Percentiles rank a stretch among this genome's conserved stretches.
phyloP scores from a whole-genome alignment of 2,888 invertebrate genomes.

The Diadegma fenestrale region DNA sequence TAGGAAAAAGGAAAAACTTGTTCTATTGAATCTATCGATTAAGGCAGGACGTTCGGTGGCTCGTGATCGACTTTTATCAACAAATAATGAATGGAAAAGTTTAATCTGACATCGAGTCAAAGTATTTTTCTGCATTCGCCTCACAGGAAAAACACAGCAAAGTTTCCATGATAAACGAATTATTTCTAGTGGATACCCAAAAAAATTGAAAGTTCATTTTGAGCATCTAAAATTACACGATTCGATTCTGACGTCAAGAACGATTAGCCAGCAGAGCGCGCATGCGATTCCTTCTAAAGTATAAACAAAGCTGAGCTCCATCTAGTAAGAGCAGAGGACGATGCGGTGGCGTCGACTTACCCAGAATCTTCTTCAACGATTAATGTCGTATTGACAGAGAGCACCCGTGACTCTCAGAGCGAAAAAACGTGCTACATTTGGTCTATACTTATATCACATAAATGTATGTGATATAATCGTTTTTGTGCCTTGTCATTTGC shows the following conservation, averaged over 20 bases:
- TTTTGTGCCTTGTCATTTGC: conserved; percentile 59
- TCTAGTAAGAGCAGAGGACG: conserved; percentile 16
- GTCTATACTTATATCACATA: conserved; percentile 4
- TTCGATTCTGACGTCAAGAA: conserved; percentile 66
- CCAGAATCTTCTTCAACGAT: conserved; percentile 78
- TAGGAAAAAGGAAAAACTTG: neutral
- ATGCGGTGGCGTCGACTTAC: conserved; percentile 54
- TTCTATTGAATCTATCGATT: neutral
- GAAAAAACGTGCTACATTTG: conserved; percentile 54
- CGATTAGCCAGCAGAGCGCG: conserved; percentile 73
- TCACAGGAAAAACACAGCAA: neutral
- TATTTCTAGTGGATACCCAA: too few species aligned
- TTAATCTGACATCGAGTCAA: neutral
- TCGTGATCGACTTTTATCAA: neutral
- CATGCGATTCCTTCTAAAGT: conserved; percentile 79
- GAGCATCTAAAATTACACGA: conserved; percentile 82
- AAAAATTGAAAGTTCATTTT: conserved; percentile 78
- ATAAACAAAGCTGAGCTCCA: conserved; percentile 15
- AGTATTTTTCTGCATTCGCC: neutral
- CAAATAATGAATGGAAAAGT: neutral
- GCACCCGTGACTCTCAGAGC: conserved; percentile 55
- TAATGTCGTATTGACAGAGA: conserved; percentile 76
- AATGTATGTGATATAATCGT: conserved; percentile 5
- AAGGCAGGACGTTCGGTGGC: neutral
- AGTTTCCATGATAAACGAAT: too few species aligned